phyloP scores from a whole-genome alignment of 2,888 invertebrate species.

The Hypercompe scribonia region DNA sequence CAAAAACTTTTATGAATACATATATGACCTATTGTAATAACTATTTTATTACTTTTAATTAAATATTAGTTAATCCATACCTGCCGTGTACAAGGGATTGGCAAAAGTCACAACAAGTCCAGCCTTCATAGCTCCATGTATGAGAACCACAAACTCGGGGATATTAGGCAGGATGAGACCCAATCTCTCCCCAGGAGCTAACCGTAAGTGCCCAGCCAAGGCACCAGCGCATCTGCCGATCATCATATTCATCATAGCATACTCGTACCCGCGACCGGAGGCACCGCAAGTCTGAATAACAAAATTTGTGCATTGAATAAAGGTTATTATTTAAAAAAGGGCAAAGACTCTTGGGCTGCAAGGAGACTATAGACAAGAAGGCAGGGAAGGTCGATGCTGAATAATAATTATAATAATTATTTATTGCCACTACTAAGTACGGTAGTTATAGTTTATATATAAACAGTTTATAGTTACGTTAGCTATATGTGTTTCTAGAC shows the following conservation, averaged over 20 bases:
- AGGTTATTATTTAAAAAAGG: neutral
- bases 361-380: neutral
- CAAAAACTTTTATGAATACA: too few species aligned
- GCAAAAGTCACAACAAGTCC: conserved; percentile 89
- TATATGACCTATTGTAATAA: too few species aligned
- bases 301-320: neutral
- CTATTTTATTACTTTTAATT: too few species aligned
- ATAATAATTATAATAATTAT: too few species aligned
- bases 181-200: conserved; percentile 88
- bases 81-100: conserved; percentile 90
- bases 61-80: conserved; percentile 63
- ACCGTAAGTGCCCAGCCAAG: conserved; percentile 83
- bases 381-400: neutral
- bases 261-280: conserved; percentile 89
- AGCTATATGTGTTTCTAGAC: too few species aligned
- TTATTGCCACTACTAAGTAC: too few species aligned
- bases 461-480: too few species aligned
- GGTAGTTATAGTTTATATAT: too few species aligned
- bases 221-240: conserved; percentile 87
- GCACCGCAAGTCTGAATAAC: conserved; percentile 88
- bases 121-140: conserved; percentile 89
- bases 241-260: conserved; percentile 87
- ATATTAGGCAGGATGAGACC: conserved; percentile 90
- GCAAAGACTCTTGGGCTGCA: neutral
- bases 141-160: conserved; percentile 89